phyloP scores from a whole-genome alignment of 1,140 invertebrate species.

The Anastrepha ludens region DNA sequence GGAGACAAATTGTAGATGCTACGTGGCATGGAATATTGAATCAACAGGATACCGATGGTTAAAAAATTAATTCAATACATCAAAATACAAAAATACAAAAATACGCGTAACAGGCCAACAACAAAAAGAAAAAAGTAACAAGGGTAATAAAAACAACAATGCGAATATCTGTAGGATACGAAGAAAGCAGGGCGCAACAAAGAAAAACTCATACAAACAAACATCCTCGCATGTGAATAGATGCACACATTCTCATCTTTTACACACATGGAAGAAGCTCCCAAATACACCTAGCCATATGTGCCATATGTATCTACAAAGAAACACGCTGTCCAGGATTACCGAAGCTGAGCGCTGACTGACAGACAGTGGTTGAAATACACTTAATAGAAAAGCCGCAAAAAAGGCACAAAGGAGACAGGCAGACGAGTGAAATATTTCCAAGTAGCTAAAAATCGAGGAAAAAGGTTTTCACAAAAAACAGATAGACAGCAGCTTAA shows the following conservation, averaged over 20 bases:
- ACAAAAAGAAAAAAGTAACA: conserved; percentile 3
- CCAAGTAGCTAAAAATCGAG: neutral
- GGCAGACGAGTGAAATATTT: neutral
- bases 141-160: neutral
- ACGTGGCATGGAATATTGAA: conserved; percentile 36
- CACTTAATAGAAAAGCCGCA: neutral
- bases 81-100: conserved; percentile 43
- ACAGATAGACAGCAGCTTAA: conserved; percentile 28
- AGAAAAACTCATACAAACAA: neutral
- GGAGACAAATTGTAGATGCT: neutral
- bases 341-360: conserved; percentile 10
- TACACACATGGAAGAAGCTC: neutral
- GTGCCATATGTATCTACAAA: neutral
- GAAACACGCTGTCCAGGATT: conserved; percentile 45
- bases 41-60: conserved; percentile 46
- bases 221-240: neutral
- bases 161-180: neutral
- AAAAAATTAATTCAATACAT: conserved; percentile 51
- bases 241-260: neutral
- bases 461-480: conserved; percentile 21
- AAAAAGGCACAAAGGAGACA: neutral
- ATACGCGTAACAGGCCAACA: neutral
- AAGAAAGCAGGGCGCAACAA: neutral
- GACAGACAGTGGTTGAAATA: conserved; percentile 5
- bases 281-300: neutral